A percentile compares a stretch with the other conserved stretches of the same genome.
Evolutionary conservation across 1,140 invertebrate species (phyloP).

Genomic region (Batillaria attramentaria): DNA sequence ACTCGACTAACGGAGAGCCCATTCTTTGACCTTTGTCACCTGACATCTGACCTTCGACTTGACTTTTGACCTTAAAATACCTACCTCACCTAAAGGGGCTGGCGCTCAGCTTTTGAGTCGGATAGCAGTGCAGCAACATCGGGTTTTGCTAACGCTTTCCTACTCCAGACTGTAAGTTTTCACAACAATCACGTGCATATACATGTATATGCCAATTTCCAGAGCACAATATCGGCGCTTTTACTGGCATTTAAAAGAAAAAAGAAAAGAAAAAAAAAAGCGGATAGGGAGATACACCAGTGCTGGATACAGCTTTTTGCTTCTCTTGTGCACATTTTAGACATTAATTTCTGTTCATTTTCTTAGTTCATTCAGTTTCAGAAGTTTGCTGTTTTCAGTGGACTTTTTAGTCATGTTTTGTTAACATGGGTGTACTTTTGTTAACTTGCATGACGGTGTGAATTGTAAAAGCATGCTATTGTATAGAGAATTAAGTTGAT

Average conservation of each 20-base stretch:
- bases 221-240: too few species aligned
- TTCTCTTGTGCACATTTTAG: not conserved
- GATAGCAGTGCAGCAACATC: too few species aligned
- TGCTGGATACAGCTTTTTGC: slow-evolving; percentile 26
- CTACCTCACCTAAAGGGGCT: not conserved
- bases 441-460: slow-evolving; percentile 7
- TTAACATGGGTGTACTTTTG: not conserved
- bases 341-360: not conserved
- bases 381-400: not conserved
- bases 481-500: too few species aligned
- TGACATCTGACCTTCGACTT: not conserved
- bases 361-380: not conserved
- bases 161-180: too few species aligned
- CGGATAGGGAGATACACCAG: not conserved
- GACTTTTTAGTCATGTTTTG: slow-evolving; percentile 1
- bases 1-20: slow-evolving; percentile 1
- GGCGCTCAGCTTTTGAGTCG: too few species aligned
- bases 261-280: too few species aligned
- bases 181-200: not conserved
- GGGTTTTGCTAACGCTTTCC: too few species aligned
- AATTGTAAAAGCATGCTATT: not conserved
- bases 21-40: not conserved
- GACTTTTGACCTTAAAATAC: not conserved
- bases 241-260: too few species aligned
- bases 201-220: not conserved